Base-by-base conservation (phyloP, 2,797 vertebrate species). In the Paratrypauchen microcephalus region DNA sequence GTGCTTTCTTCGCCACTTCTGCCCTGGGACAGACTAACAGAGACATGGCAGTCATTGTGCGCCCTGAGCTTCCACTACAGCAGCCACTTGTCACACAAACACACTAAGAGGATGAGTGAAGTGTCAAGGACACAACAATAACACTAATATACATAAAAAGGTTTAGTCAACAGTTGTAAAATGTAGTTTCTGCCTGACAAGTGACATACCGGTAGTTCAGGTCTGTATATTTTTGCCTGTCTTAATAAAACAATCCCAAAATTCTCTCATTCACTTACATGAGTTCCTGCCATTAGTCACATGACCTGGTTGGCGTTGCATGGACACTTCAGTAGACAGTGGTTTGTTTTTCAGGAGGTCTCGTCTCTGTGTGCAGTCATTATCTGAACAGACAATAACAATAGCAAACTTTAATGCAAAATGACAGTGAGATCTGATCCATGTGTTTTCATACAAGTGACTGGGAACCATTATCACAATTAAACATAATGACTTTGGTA, bases 361-460 rank as follows among this genome's bases (percentile, higher is more conserved):
- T 6, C 4, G 41, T 64, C 30, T 60, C 18, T 26, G n/a, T 26
- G 23, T 48, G 39, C 47, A 23, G 23, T 64, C 23, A 64, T 48
- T 7, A 64, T 64, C n/a, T 64, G 21, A 47, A 64, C 15, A 47
- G 62, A 64, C 61, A 47, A 64, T 26, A 64, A 47, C 24, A 41
- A 64, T 0, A 15, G 48, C 21, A 19, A 24, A 15, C 5, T 6
- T 8, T 47, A 48, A 23, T 18, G 23, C 19, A 24, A 45, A 28
- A 23, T 64, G 62, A 64, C 39, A 64, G 21, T 64, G 47, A 16
- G 41, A 47, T 48, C 23, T 47, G 61, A 47, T 16, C 41, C 41
- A 26, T 64, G 12, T 64, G 61, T 47, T 64, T 47, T 56, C 26
- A 56, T 23, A 23, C 28, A 66, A 26, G 48, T 55, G 67, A 75